phyloP scores from a whole-genome alignment of 2,888 invertebrate genomes.

The Auanema sp. region DNA sequence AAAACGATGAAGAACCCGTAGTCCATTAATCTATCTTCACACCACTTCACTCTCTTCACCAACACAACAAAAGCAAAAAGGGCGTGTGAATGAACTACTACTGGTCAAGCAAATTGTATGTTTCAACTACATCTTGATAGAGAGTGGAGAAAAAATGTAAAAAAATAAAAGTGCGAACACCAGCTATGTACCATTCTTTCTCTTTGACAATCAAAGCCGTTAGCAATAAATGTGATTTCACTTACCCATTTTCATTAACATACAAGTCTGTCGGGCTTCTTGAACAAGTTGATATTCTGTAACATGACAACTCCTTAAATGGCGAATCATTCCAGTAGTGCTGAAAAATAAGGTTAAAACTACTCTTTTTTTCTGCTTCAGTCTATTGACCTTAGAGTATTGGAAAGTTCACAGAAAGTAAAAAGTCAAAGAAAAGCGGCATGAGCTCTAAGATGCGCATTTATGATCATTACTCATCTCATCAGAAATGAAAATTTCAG shows the following conservation, averaged over 20 bases:
- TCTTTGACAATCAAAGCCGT: background rate
- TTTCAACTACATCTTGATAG: background rate
- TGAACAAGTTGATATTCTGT: slow-evolving; percentile 51
- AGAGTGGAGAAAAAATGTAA: background rate
- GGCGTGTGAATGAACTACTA: slow-evolving; percentile 15
- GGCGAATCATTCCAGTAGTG: slow-evolving; percentile 64
- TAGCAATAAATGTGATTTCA: background rate
- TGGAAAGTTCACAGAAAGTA: background rate
- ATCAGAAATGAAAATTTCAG: too few species aligned
- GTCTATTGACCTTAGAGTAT: background rate
- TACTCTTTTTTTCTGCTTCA: too few species aligned
- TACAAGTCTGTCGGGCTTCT: slow-evolving; percentile 46
- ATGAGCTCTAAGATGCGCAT: too few species aligned
- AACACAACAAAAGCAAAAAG: slow-evolving; percentile 25
- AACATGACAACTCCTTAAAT: slow-evolving; percentile 59
- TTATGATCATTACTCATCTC: too few species aligned
- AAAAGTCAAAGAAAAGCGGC: slow-evolving; percentile 1
- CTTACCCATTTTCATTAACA: slow-evolving; percentile 50
- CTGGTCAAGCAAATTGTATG: slow-evolving; percentile 7
- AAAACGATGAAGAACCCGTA: slow-evolving; percentile 13
- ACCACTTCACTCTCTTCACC: slow-evolving; percentile 13
- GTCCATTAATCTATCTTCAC: slow-evolving; percentile 12
- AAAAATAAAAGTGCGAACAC: background rate
- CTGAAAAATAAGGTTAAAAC: slow-evolving; percentile 40
- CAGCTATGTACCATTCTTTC: background rate